phyloP scores from a whole-genome alignment of 2,113 vertebrate genomes.

The Cynocephalus volans region DNA sequence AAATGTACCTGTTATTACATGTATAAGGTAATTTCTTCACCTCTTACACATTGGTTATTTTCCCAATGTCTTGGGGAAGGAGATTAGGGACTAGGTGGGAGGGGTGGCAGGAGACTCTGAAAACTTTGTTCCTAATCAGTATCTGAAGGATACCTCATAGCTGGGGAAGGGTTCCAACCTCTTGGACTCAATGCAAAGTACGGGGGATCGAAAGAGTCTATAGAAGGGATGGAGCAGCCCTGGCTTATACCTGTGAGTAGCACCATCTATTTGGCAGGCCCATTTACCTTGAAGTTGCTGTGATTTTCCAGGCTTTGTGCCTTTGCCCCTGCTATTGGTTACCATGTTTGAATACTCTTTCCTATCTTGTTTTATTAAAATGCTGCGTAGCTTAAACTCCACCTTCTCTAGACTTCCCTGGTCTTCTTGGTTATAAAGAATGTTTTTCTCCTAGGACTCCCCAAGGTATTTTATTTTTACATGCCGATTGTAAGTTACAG shows the following conservation, averaged over 20 bases:
- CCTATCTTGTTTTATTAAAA: not conserved
- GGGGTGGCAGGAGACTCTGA: not conserved
- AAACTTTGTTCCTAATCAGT: not conserved
- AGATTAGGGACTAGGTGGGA: not conserved
- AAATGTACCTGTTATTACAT: not conserved
- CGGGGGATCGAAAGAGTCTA: not conserved
- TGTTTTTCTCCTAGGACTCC: not conserved
- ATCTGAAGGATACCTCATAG: not conserved
- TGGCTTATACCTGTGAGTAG: not conserved
- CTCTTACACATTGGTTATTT: not conserved
- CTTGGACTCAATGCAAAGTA: not conserved
- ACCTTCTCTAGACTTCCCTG: not conserved
- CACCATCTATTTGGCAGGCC: not conserved
- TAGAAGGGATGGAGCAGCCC: not conserved
- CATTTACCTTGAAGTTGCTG: not conserved
- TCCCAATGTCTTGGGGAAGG: not conserved
- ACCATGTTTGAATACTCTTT: not conserved
- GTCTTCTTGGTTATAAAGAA: not conserved
- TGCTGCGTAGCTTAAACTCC: not conserved
- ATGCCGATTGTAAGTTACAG: not conserved
- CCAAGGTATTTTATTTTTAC: not conserved
- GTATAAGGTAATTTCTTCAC: not conserved
- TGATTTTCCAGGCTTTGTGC: not conserved
- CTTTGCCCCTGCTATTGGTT: not conserved
- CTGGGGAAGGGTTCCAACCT: not conserved